Conservation (phyloP, 2,113 vertebrate genomes). For the Lanius ludovicianus region DNA sequence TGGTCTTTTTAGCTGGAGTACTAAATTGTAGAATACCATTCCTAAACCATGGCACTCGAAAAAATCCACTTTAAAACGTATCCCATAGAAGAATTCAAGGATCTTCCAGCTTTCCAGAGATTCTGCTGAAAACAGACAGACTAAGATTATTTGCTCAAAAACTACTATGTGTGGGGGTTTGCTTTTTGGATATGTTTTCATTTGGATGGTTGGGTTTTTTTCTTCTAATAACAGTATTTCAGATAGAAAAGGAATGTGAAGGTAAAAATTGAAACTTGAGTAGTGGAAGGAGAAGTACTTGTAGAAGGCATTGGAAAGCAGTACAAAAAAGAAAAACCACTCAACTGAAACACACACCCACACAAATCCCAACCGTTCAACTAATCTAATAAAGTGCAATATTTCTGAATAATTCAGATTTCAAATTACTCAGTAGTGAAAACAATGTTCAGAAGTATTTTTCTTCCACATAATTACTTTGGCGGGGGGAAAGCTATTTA, state of each 20-base stretch:
- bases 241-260: neutral
- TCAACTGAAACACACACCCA: neutral
- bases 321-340: neutral
- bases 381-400: neutral
- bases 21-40: neutral
- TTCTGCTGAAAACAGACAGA: neutral
- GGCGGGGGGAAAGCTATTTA: neutral
- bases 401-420: neutral
- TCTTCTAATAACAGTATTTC: neutral
- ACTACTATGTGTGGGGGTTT: accelerated
- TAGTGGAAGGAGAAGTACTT: neutral
- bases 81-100: neutral
- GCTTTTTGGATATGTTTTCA: neutral
- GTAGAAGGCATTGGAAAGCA: neutral
- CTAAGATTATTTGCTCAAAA: neutral
- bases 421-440: neutral
- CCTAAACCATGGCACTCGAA: neutral
- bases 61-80: neutral
- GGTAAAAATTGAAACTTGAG: neutral
- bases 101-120: neutral
- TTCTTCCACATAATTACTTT: neutral
- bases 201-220: neutral
- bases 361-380: neutral
- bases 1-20: neutral
- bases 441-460: neutral